Percentiles rank a stretch among this genome's conserved stretches.
phyloP scores from a whole-genome alignment of 2,797 vertebrate species.

The Enteromius radiatus region DNA sequence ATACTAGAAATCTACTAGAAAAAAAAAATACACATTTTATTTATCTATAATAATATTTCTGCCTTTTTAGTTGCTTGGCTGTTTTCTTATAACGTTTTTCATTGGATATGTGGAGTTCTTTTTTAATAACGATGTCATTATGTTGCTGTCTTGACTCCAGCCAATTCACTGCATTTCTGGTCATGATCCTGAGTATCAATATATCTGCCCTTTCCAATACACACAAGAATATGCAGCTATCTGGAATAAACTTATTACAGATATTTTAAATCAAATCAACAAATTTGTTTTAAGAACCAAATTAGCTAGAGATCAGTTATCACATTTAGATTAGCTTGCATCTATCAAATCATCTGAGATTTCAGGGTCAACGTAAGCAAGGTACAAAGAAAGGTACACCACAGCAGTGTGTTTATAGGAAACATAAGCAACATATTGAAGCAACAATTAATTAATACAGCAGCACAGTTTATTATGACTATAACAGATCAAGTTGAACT shows the following conservation, averaged over 20 bases:
- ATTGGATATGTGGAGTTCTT: neutral
- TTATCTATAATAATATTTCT: neutral
- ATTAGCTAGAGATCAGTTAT: neutral
- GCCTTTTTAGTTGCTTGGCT: neutral
- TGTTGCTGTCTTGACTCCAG: neutral
- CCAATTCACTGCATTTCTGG: neutral
- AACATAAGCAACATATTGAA: neutral
- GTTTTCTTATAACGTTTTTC: neutral
- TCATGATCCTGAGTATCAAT: neutral
- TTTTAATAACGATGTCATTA: neutral
- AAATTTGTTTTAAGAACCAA: neutral
- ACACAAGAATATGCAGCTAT: neutral
- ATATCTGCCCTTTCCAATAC: neutral
- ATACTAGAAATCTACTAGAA: neutral
- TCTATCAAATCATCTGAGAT: neutral
- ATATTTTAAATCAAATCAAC: neutral
- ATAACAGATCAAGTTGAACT: constrained; percentile 58
- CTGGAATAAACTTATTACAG: neutral
- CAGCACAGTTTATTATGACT: neutral
- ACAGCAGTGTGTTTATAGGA: neutral
- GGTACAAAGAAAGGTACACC: neutral
- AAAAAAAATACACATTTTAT: neutral
- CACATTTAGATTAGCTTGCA: neutral
- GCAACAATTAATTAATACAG: neutral
- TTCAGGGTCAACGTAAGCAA: no score